Evolutionary conservation across 2,113 vertebrate genomes (phyloP).

Genomic region (Nesoenas mayeri): DNA sequence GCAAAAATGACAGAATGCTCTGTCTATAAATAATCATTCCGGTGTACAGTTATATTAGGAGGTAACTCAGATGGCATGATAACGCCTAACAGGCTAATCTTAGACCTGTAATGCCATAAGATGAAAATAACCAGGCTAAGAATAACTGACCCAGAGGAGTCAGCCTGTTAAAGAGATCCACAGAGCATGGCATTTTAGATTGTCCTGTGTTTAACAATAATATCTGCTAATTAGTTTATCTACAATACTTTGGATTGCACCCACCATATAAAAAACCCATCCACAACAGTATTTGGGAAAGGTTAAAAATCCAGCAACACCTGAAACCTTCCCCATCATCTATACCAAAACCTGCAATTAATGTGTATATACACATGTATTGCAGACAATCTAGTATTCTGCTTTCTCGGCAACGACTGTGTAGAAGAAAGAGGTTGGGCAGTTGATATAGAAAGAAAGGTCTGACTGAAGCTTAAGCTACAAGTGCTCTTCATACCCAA

Average conservation of each 20-base stretch:
- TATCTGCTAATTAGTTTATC: not conserved
- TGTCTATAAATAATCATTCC: constrained; percentile 93
- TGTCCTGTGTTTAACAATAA: constrained; percentile 57
- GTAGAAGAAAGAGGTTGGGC: not conserved
- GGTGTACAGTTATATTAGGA: constrained; percentile 93
- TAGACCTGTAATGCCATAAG: constrained; percentile 96
- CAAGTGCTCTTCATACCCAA: not conserved
- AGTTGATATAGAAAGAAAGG: not conserved
- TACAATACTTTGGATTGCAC: not conserved
- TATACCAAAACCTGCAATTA: not conserved
- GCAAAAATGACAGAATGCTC: constrained; percentile 87
- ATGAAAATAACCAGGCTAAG: constrained; percentile 97
- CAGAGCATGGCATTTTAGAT: constrained; percentile 54
- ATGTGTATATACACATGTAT: not conserved
- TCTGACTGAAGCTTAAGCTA: not conserved
- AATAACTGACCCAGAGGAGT: constrained; percentile 99
- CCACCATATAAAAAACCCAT: not conserved
- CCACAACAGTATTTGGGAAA: not conserved
- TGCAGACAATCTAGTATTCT: not conserved
- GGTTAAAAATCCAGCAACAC: not conserved
- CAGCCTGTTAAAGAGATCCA: constrained; percentile 80
- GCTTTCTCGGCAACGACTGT: not conserved
- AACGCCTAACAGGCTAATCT: constrained; percentile 97
- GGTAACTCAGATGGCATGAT: constrained; percentile 94
- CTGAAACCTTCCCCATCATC: not conserved